These are phyloP conservation scores for Mamestra brassicae DNA, from an alignment of 2,888 invertebrate genomes.

Conservation along the genomic window DNA sequence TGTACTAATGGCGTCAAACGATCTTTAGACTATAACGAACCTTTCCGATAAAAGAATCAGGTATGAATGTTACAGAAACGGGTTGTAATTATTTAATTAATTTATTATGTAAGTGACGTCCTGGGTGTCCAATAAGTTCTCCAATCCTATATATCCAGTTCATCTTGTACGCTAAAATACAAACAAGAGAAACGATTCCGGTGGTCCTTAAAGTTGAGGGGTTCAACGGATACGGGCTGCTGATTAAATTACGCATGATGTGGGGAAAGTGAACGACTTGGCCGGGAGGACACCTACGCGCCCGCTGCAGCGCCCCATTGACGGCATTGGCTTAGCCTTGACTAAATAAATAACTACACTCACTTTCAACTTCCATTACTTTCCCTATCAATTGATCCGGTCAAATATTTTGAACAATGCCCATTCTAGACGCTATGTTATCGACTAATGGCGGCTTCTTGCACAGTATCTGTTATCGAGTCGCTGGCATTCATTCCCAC, in stretches of 20 bases:
- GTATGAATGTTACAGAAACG: constrained; percentile 9
- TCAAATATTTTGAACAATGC: constrained; percentile 54
- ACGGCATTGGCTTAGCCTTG: constrained; percentile 56
- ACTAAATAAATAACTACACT: constrained; percentile 35
- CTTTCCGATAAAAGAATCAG: constrained; percentile 2
- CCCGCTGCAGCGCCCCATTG: constrained; percentile 46
- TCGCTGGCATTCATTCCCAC: constrained; percentile 71
- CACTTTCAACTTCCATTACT: constrained; percentile 10
- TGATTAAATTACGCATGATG: constrained; percentile 83
- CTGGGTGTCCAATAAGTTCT: neutral
- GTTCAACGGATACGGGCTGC: constrained; percentile 83
- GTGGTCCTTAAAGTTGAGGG: constrained; percentile 74
- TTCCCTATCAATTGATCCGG: constrained; percentile 10
- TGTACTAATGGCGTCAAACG: constrained; percentile 16
- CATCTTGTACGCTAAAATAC: constrained; percentile 8
- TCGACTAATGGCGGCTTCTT: constrained; percentile 61
- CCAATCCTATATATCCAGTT: neutral
- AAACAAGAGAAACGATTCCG: constrained; percentile 55
- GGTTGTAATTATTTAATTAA: neutral
- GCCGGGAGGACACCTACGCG: constrained; percentile 50
- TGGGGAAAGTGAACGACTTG: constrained; percentile 70
- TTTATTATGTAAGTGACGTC: too few species aligned
- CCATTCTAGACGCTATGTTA: constrained; percentile 60
- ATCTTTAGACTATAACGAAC: constrained; percentile 17
- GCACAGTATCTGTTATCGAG: constrained; percentile 73